These are phyloP conservation scores for Pampus argenteus DNA, from an alignment of 2,797 vertebrate genomes.

Conservation along the genomic window DNA sequence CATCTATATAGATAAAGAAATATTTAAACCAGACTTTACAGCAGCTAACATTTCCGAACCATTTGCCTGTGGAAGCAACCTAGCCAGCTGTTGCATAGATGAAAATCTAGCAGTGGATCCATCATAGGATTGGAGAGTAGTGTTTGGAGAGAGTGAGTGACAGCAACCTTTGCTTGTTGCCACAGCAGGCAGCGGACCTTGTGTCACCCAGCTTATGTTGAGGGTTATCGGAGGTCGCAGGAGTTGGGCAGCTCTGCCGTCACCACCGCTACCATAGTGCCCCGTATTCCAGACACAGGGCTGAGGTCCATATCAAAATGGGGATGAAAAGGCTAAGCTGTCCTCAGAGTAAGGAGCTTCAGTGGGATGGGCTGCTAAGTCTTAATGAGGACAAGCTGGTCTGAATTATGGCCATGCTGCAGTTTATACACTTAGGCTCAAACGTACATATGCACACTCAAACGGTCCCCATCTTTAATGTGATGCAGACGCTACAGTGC, in stretches of 20 bases:
- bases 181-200: slow-evolving; percentile 40
- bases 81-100: slow-evolving; percentile 19
- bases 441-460: slow-evolving; percentile 25
- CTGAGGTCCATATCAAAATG: slow-evolving; percentile 72
- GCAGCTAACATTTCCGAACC: neutral
- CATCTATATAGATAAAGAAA: neutral
- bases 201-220: slow-evolving; percentile 40
- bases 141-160: slow-evolving; percentile 29
- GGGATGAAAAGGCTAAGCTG: slow-evolving; percentile 75
- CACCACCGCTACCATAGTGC: slow-evolving; percentile 29
- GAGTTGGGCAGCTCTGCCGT: slow-evolving; percentile 39
- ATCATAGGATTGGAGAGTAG: slow-evolving; percentile 3
- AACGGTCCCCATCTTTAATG: slow-evolving; percentile 12
- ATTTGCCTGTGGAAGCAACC: neutral
- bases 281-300: slow-evolving; percentile 31
- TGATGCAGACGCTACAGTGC: neutral
- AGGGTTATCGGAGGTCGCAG: slow-evolving; percentile 46
- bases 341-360: slow-evolving; percentile 75
- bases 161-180: slow-evolving; percentile 44
- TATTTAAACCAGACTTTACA: neutral
- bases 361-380: slow-evolving; percentile 72
- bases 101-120: slow-evolving; percentile 24
- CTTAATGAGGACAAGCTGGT: slow-evolving; percentile 79
- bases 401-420: slow-evolving; percentile 65
- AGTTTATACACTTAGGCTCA: slow-evolving; percentile 54